Percentiles rank a stretch among this genome's conserved stretches.
Conservation (phyloP, 2,888 invertebrate genomes). For the Empis livida region DNA sequence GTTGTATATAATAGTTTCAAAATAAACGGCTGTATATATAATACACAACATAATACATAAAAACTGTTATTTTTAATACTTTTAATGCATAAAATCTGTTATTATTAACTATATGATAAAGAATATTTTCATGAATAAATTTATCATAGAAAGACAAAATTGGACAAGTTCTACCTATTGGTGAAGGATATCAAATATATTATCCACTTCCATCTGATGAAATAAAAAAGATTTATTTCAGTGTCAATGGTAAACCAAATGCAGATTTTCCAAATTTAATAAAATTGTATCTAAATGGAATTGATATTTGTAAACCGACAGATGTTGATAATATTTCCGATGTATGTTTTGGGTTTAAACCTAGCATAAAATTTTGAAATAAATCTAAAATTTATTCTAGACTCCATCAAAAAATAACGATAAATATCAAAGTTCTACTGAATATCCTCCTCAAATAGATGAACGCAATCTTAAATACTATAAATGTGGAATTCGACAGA, state of each 20-base stretch:
- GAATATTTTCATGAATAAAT: no score
- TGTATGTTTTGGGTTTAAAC: no score
- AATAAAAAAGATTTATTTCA: conserved; percentile 4
- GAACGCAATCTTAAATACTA: neutral
- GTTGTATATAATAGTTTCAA: no score
- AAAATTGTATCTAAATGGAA: conserved; percentile 6
- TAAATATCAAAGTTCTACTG: neutral
- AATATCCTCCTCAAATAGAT: neutral
- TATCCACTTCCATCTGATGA: neutral
- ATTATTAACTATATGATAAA: no score
- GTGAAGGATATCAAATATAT: no score
- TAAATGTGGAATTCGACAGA: conserved; percentile 7
- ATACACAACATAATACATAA: no score
- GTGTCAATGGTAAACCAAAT: conserved; percentile 8
- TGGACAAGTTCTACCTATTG: no score
- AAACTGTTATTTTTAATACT: no score
- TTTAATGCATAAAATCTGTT: no score
- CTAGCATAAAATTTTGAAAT: no score
- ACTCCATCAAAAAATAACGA: no score
- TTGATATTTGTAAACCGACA: conserved; percentile 6
- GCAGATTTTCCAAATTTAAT: conserved; percentile 7
- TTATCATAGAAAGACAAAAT: conserved; percentile 1
- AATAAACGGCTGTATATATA: no score
- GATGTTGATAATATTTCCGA: neutral
- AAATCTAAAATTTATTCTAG: neutral